These are phyloP conservation scores for Liasis olivaceus DNA, from an alignment of 2,797 vertebrate genomes.

Conservation along the genomic window DNA sequence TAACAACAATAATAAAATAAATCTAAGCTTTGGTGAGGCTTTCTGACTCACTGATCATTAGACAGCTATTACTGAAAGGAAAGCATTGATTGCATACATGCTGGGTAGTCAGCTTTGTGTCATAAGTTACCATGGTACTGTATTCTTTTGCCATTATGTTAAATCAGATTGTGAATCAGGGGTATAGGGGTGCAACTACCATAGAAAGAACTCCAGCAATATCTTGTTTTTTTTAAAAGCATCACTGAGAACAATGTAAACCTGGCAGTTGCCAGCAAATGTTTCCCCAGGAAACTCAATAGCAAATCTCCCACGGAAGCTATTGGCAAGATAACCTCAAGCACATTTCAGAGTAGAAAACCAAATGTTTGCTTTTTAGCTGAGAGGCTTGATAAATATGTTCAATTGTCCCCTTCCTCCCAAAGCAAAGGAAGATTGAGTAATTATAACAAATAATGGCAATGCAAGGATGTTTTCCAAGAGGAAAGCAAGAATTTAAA, in stretches of 20 bases:
- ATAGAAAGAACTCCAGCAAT: not conserved
- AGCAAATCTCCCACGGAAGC: not conserved
- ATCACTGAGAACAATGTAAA: not conserved
- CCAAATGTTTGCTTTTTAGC: slow-evolving; percentile 16
- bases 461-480: slow-evolving; percentile 3
- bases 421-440: slow-evolving; percentile 17
- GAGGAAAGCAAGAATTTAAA: not conserved
- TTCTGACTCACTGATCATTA: not conserved
- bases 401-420: slow-evolving; percentile 20
- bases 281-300: not conserved
- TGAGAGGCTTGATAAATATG: slow-evolving; percentile 16
- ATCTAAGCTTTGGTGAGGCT: not conserved
- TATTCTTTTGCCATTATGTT: not conserved
- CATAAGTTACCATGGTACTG: not conserved
- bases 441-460: slow-evolving; percentile 12
- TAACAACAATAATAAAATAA: not conserved
- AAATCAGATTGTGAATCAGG: not conserved
- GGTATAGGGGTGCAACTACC: not conserved
- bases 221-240: not conserved
- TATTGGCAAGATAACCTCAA: not conserved
- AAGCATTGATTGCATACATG: not conserved
- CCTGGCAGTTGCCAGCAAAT: not conserved
- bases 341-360: slow-evolving; percentile 1
- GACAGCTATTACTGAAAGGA: not conserved
- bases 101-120: not conserved